A percentile compares a stretch with the other conserved stretches of the same genome.
Conservation (phyloP, 2,113 vertebrate genomes). For the Pseudolaguvia tuberculata region DNA sequence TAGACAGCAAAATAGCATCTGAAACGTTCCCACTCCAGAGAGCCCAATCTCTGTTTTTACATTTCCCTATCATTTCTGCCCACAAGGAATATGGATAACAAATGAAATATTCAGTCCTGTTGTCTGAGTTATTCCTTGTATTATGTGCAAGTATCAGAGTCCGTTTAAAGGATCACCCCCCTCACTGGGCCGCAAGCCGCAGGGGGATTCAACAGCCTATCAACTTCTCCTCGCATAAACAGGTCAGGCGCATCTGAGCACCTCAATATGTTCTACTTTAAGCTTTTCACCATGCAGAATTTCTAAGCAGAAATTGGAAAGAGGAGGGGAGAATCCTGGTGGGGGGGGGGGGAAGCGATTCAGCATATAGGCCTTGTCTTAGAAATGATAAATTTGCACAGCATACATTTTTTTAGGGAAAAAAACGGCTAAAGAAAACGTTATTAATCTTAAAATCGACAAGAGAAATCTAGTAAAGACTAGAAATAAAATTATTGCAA, state of each 20-base stretch:
- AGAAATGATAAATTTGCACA: constrained; percentile 68
- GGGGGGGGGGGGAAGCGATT: constrained; percentile 59
- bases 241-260: constrained; percentile 70
- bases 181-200: constrained; percentile 66
- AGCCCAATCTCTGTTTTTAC: constrained; percentile 77
- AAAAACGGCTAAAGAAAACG: constrained; percentile 67
- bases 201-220: constrained; percentile 73
- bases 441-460: constrained; percentile 71
- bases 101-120: constrained; percentile 84
- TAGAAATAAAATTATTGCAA: constrained; percentile 63
- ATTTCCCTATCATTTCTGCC: constrained; percentile 79
- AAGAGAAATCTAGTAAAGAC: constrained; percentile 59
- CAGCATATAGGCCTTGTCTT: constrained; percentile 56
- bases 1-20: constrained; percentile 71
- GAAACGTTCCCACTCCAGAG: constrained; percentile 73
- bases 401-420: constrained; percentile 53
- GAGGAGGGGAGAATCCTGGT: constrained; percentile 54
- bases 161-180: constrained; percentile 76
- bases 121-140: constrained; percentile 86
- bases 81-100: constrained; percentile 86
- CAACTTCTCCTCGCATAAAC: constrained; percentile 72
- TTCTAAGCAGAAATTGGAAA: constrained; percentile 67
- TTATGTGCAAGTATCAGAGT: constrained; percentile 73
- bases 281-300: constrained; percentile 66
- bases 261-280: constrained; percentile 71